Conservation (phyloP, 2,888 invertebrate species). For the Noctua pronuba region DNA sequence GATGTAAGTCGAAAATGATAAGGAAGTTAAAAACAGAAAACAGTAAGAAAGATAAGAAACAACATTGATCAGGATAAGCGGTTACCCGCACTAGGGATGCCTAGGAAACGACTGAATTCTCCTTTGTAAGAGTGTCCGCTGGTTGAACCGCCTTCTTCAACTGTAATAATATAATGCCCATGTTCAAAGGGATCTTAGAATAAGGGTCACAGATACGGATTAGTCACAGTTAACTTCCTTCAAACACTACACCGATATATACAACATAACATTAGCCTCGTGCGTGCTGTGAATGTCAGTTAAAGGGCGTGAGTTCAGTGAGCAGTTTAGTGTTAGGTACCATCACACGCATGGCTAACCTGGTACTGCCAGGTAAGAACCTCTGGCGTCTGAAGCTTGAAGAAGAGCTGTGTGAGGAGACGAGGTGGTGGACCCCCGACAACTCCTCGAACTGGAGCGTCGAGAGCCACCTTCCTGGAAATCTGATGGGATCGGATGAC, state of each 20-base stretch:
- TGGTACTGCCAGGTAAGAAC: conserved; percentile 92
- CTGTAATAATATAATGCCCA: conserved; percentile 84
- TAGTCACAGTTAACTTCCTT: conserved; percentile 43
- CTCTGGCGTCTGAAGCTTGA: conserved; percentile 90
- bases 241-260: conserved; percentile 66
- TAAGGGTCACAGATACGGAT: conserved; percentile 41
- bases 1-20: conserved; percentile 60
- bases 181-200: conserved; percentile 68
- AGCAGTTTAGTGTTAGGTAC: conserved; percentile 73
- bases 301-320: conserved; percentile 81
- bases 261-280: conserved; percentile 78
- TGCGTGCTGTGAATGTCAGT: conserved; percentile 79
- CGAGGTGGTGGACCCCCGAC: conserved; percentile 85
- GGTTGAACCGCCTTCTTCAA: conserved; percentile 88
- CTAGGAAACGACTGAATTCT: conserved; percentile 92
- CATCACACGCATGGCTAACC: conserved; percentile 85
- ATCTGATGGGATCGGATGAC: conserved; percentile 83
- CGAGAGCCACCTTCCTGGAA: conserved; percentile 89
- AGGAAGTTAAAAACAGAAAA: conserved; percentile 68
- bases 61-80: conserved; percentile 84
- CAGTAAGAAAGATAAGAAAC: conserved; percentile 70
- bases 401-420: conserved; percentile 89
- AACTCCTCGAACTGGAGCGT: conserved; percentile 86
- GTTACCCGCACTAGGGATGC: conserved; percentile 92
- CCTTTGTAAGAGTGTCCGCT: conserved; percentile 87